Conservation (phyloP, 2,888 invertebrate species). For the Tuta absoluta region DNA sequence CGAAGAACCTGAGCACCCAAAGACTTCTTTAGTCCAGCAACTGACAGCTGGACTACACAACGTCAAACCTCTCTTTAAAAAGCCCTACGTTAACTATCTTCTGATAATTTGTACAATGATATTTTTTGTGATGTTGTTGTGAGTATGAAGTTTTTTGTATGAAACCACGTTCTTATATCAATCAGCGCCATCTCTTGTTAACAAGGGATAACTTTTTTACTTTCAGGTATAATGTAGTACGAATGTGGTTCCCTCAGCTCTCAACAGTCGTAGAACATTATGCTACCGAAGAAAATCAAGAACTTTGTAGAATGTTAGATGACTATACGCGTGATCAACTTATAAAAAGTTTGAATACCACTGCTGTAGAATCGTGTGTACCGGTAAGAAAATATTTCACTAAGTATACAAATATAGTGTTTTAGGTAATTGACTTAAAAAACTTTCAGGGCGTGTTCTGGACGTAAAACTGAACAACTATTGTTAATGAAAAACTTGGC, state of each 20-base stretch:
- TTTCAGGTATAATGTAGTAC: slow-evolving; percentile 64
- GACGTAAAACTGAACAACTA: too few species aligned
- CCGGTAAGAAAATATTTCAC: slow-evolving; percentile 45
- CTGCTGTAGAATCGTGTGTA: slow-evolving; percentile 46
- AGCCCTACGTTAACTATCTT: slow-evolving; percentile 54
- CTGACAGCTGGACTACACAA: slow-evolving; percentile 59
- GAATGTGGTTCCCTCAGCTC: slow-evolving; percentile 72
- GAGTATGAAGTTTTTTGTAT: slow-evolving; percentile 44
- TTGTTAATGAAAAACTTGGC: too few species aligned
- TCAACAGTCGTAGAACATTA: slow-evolving; percentile 71
- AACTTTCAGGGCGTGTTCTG: too few species aligned
- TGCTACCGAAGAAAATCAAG: slow-evolving; percentile 43
- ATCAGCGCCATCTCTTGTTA: neutral
- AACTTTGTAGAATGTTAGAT: slow-evolving; percentile 65
- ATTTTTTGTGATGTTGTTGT: slow-evolving; percentile 65
- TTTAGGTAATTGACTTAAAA: too few species aligned
- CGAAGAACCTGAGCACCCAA: slow-evolving; percentile 42
- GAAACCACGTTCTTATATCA: neutral
- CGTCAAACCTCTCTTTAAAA: slow-evolving; percentile 64
- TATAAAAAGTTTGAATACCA: slow-evolving; percentile 37
- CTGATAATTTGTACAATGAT: slow-evolving; percentile 54
- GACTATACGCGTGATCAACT: slow-evolving; percentile 55
- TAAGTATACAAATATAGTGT: too few species aligned
- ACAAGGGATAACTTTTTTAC: neutral
- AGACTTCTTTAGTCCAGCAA: slow-evolving; percentile 47